Evolutionary conservation across 2,888 invertebrate genomes (phyloP).

Genomic region (Leptopilina drosophilae): DNA sequence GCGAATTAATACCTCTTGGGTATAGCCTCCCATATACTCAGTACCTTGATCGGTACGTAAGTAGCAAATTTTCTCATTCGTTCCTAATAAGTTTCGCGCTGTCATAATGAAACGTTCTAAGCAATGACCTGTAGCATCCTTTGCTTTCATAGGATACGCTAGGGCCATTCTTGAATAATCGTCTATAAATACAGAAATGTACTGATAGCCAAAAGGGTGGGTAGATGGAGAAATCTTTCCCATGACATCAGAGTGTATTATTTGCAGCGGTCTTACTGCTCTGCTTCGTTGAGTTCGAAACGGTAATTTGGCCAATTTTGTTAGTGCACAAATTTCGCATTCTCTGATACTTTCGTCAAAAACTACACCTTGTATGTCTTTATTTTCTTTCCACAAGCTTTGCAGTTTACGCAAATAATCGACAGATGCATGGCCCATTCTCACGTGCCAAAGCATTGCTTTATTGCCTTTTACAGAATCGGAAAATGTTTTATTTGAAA

Average conservation of each 20-base stretch:
- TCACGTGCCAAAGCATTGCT: conserved; percentile 39
- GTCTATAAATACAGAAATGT: conserved; percentile 55
- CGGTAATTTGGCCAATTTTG: not conserved
- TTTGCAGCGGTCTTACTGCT: conserved; percentile 45
- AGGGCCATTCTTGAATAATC: conserved; percentile 58
- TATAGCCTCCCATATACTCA: conserved; percentile 44
- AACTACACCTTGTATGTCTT: not conserved
- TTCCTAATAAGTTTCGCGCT: conserved; percentile 58
- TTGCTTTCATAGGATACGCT: conserved; percentile 56
- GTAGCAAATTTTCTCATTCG: conserved; percentile 59
- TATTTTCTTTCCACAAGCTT: conserved; percentile 31
- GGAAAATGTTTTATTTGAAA: not conserved
- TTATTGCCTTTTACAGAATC: not conserved
- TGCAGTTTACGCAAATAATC: conserved; percentile 49
- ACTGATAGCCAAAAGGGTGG: conserved; percentile 53
- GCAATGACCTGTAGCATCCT: conserved; percentile 52
- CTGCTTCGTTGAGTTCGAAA: not conserved
- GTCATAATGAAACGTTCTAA: conserved; percentile 51
- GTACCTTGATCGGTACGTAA: conserved; percentile 55
- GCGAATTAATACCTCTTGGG: conserved; percentile 24
- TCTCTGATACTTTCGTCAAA: not conserved
- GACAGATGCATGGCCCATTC: conserved; percentile 49
- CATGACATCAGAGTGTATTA: conserved; percentile 58
- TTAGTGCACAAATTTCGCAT: not conserved
- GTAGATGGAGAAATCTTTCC: conserved; percentile 52